phyloP scores from a whole-genome alignment of 2,888 invertebrate species.

The Leptinotarsa rubiginosa region DNA sequence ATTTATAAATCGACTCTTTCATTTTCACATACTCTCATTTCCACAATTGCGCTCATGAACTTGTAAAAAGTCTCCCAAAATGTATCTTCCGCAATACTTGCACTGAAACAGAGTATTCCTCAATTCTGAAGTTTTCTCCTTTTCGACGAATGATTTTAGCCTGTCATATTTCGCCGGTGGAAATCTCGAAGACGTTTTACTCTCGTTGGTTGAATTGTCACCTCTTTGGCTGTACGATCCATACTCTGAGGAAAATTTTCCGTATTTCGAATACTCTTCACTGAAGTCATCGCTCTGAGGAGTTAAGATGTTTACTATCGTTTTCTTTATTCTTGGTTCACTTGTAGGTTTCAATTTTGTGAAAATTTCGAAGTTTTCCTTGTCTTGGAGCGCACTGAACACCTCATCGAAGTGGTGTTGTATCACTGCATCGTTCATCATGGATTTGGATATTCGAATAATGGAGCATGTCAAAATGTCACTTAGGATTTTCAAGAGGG shows the following conservation, averaged over 20 bases:
- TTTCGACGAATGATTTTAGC: not conserved
- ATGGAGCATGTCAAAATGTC: not conserved
- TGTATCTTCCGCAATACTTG: conserved; percentile 46
- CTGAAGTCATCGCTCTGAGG: conserved; percentile 1
- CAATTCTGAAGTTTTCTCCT: conserved; percentile 25
- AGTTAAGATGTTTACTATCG: conserved; percentile 47
- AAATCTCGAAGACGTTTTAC: conserved; percentile 15
- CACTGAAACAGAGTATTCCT: conserved; percentile 46
- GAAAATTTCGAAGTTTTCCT: conserved; percentile 54
- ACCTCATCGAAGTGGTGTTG: conserved; percentile 55
- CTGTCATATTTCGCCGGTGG: not conserved
- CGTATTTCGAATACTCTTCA: not conserved
- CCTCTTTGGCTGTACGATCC: not conserved
- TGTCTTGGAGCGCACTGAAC: conserved; percentile 51
- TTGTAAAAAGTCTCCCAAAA: conserved; percentile 46
- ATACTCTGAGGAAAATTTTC: not conserved
- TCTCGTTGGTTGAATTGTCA: conserved; percentile 14
- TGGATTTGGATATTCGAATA: conserved; percentile 22
- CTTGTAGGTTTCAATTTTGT: conserved; percentile 44
- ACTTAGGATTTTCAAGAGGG: not conserved
- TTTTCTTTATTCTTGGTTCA: conserved; percentile 46
- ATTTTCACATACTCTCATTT: conserved; percentile 15
- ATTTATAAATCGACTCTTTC: not conserved
- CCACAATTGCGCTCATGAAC: conserved; percentile 47
- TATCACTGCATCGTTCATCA: conserved; percentile 50